Conservation (phyloP, 2,797 vertebrate species). For the Lacerta viridis region DNA sequence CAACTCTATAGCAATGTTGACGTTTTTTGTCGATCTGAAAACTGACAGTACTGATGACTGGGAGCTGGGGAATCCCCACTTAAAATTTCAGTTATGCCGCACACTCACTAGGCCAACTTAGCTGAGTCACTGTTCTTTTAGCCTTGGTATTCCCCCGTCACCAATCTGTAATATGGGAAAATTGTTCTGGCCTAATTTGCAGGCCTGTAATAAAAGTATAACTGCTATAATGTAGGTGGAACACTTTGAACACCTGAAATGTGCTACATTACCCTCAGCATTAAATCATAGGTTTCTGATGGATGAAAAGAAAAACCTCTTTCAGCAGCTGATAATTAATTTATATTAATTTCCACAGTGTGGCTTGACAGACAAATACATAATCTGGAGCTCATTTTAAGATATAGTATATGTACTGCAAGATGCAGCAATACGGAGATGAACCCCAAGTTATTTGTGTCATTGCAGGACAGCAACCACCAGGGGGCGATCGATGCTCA, state of each 20-base stretch:
- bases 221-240: not conserved
- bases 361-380: not conserved
- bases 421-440: not conserved
- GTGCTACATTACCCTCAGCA: too few relatives aligned
- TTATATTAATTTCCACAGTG: too few relatives aligned
- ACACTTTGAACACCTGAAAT: not conserved
- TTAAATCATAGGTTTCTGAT: not conserved
- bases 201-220: not conserved
- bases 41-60: not conserved
- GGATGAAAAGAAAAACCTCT: not conserved
- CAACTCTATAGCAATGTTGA: too few relatives aligned
- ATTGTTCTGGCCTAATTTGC: not conserved
- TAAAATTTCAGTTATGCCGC: not conserved
- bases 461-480: not conserved
- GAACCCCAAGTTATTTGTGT: too few relatives aligned
- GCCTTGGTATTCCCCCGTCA: not conserved
- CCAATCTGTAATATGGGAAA: not conserved
- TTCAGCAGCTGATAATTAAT: not conserved
- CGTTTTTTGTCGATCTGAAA: too few relatives aligned
- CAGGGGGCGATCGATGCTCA: not conserved
- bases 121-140: not conserved
- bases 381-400: too few relatives aligned
- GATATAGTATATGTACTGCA: too few relatives aligned
- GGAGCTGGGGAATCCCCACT: not conserved
- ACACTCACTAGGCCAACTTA: not conserved